These are phyloP conservation scores for Albula glossodonta DNA, from an alignment of 2,113 vertebrate genomes.

Conservation along the genomic window DNA sequence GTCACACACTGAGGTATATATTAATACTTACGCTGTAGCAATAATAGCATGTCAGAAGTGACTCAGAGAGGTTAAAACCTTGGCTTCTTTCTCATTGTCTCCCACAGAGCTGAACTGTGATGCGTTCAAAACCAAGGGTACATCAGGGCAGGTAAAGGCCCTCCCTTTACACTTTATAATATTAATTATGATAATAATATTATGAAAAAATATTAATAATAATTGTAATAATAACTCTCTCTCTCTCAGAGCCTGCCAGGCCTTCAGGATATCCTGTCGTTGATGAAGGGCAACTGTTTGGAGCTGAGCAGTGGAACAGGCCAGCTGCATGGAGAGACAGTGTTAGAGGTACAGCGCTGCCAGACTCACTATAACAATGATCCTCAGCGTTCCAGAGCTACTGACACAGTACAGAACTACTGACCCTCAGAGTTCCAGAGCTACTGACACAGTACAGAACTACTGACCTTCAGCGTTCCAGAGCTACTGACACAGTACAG, in stretches of 20 bases:
- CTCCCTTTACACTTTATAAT: not conserved
- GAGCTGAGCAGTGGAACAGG: conserved; percentile 42
- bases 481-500: too few relatives aligned
- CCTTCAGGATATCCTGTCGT: conserved; percentile 50
- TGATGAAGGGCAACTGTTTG: conserved; percentile 64
- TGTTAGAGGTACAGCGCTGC: conserved; percentile 62
- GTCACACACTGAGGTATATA: too few relatives aligned
- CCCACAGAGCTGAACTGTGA: conserved; percentile 58
- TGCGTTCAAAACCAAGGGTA: conserved; percentile 21
- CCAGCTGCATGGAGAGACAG: conserved; percentile 46
- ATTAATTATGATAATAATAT: too few relatives aligned
- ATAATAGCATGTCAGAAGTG: not conserved
- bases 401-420: not conserved
- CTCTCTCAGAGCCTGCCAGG: conserved; percentile 40
- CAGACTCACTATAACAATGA: not conserved
- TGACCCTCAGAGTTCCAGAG: too few relatives aligned
- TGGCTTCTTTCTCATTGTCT: conserved; percentile 6
- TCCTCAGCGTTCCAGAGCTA: not conserved
- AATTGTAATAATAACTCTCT: not conserved
- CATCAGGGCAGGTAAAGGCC: conserved; percentile 35
- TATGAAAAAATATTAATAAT: too few relatives aligned
- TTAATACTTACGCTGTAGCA: too few relatives aligned
- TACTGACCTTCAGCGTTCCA: too few relatives aligned
- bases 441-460: too few relatives aligned
- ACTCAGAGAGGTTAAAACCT: too few relatives aligned